Base-by-base conservation (phyloP, 2,888 invertebrate species). In the Atethmia centrago region DNA sequence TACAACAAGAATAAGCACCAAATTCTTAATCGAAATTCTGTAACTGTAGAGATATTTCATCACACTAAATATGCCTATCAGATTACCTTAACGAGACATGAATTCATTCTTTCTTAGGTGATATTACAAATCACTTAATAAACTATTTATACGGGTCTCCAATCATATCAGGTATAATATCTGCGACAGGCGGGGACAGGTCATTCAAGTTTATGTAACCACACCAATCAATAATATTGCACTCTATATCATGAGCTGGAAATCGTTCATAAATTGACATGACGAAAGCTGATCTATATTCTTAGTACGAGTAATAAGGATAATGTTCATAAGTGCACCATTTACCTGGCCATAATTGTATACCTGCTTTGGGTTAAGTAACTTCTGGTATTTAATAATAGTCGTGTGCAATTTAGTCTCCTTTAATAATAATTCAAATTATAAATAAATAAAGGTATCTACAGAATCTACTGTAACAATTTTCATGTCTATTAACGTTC, bases 251-350 rank as follows among this genome's bases (percentile, higher is more conserved):
- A 77, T 77, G 56, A 49, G n/a, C 63, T 64, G 40, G 21, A 51
- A 59, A 73, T 65, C 64, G 16, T 53, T 10, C 28, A n/a, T 7
- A 63, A 31, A 56, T 63, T 67, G 66, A 51, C 51, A 58, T 82
- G 67, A 72, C 82, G 80, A 80, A 82, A 80, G 31, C 64, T 64
- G 64, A 56, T 67, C 58, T 64, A 72, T 66, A 82, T 67, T 72
- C 51, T 59, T 45, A 31, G n/a, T 47, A 61, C 31, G 8, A 31
- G 21, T 58, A 67, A 28, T 67, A 66, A 64, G 40, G 51, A 63
- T 73, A 64, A 68, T 78, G n/a, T 31, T 21, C 5, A 42, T 82
- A 82, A 80, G 40, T 78, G 42, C 31, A 71, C 51, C 45, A 67
- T 67, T 82, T 77, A 82, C 25, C 31, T 36, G 51, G 1, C 25